These are phyloP conservation scores for Vipera ursinii DNA, from an alignment of 2,797 vertebrate species.

Conservation along the genomic window DNA sequence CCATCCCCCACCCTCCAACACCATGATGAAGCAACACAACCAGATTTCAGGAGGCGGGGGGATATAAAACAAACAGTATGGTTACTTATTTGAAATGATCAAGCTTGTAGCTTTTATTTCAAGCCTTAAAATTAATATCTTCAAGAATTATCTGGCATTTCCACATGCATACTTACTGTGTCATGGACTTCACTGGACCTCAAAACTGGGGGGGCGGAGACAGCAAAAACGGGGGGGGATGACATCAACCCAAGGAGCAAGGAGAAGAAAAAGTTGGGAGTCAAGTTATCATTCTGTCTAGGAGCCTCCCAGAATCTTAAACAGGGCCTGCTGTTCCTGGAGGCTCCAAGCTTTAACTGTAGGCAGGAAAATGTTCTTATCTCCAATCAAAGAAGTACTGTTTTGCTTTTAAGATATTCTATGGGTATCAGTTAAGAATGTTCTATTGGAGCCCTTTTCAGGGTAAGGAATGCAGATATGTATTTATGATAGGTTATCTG, in stretches of 20 bases:
- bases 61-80: not conserved
- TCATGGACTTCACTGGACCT: not conserved
- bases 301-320: not conserved
- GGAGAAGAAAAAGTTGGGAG: not conserved
- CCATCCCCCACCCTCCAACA: not conserved
- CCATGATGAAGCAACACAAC: not conserved
- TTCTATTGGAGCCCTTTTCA: not conserved
- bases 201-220: not conserved
- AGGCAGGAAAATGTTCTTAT: not conserved
- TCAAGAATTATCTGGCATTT: not conserved
- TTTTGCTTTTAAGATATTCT: not conserved
- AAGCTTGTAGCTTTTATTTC: not conserved
- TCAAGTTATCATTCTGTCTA: not conserved
- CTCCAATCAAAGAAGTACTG: not conserved
- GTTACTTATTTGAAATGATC: not conserved
- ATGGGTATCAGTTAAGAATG: not conserved
- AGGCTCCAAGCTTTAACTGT: not conserved
- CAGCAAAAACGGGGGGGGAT: not conserved
- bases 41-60: not conserved
- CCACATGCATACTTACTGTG: not conserved
- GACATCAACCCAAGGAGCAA: not conserved
- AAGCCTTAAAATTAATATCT: not conserved
- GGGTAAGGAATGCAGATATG: not conserved
- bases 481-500: not conserved
- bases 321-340: not conserved